These are phyloP conservation scores for Drosophila mimetica DNA, from an alignment of 2,888 invertebrate species.

Conservation along the genomic window DNA sequence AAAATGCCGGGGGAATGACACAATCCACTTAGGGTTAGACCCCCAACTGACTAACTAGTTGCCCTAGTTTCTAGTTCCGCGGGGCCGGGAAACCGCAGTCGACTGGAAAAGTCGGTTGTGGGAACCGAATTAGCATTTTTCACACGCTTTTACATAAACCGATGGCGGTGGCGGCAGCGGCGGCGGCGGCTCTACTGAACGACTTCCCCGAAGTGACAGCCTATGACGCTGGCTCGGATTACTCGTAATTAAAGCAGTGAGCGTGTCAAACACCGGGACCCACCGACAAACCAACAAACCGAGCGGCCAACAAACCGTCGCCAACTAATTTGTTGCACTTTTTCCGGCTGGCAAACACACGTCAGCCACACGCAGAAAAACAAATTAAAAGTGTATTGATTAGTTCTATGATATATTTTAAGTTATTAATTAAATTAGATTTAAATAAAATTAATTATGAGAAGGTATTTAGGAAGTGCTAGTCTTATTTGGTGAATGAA, in stretches of 20 bases:
- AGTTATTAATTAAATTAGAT: neutral
- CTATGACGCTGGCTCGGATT: constrained; percentile 59
- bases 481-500: too few species aligned
- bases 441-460: neutral
- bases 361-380: neutral
- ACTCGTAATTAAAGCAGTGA: constrained; percentile 70
- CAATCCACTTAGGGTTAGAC: constrained; percentile 45
- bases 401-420: neutral
- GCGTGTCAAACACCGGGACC: constrained; percentile 61
- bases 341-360: constrained; percentile 16
- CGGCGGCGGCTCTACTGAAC: constrained; percentile 29
- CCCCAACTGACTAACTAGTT: constrained; percentile 58
- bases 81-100: constrained; percentile 42
- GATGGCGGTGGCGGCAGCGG: constrained; percentile 11
- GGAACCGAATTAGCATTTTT: constrained; percentile 81
- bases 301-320: constrained; percentile 45
- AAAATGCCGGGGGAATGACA: constrained; percentile 52
- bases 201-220: constrained; percentile 55
- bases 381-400: neutral
- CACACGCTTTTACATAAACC: constrained; percentile 73
- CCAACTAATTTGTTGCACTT: constrained; percentile 52
- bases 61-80: constrained; percentile 34
- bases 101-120: constrained; percentile 76
- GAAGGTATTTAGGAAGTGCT: neutral
- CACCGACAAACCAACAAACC: constrained; percentile 59